phyloP scores from a whole-genome alignment of 2,113 vertebrate species.

The Podocnemis expansa region DNA sequence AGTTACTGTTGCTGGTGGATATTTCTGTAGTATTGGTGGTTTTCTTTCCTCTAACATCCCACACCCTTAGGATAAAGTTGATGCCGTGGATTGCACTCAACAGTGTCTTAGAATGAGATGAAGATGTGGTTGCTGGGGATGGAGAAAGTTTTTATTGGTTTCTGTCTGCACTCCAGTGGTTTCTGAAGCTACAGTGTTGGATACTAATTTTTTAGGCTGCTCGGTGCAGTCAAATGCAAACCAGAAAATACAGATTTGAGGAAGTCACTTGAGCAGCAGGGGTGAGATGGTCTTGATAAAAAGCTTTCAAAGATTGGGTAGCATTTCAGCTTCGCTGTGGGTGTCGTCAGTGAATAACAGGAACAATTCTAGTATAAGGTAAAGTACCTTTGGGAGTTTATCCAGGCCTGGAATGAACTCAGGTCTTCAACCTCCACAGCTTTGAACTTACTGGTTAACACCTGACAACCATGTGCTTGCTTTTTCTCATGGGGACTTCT shows the following conservation, averaged over 20 bases:
- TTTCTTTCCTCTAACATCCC: fast-evolving
- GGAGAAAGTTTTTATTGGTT: fast-evolving
- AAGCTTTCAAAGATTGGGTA: too few relatives aligned
- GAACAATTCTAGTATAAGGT: background rate
- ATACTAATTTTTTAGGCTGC: background rate
- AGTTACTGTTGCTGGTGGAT: fast-evolving
- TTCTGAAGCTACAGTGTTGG: fast-evolving
- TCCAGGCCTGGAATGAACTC: fast-evolving
- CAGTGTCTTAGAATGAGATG: fast-evolving
- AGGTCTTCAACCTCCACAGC: too few relatives aligned
- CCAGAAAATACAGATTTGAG: too few relatives aligned
- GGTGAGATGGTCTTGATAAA: fast-evolving
- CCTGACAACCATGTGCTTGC: background rate
- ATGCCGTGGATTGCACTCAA: fast-evolving
- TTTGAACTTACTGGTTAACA: background rate
- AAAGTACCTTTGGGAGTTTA: background rate
- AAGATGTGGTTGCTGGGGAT: fast-evolving
- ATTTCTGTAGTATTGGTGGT: background rate
- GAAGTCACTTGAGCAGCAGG: fast-evolving
- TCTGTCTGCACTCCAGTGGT: fast-evolving
- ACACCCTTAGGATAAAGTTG: fast-evolving
- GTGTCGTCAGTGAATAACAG: fast-evolving
- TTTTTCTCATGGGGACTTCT: background rate
- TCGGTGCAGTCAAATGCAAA: fast-evolving
- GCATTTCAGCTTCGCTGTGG: background rate